Percentiles rank a stretch among this genome's conserved stretches.
phyloP scores from a whole-genome alignment of 2,797 vertebrate genomes.

The Hypotaenidia philippensis region DNA sequence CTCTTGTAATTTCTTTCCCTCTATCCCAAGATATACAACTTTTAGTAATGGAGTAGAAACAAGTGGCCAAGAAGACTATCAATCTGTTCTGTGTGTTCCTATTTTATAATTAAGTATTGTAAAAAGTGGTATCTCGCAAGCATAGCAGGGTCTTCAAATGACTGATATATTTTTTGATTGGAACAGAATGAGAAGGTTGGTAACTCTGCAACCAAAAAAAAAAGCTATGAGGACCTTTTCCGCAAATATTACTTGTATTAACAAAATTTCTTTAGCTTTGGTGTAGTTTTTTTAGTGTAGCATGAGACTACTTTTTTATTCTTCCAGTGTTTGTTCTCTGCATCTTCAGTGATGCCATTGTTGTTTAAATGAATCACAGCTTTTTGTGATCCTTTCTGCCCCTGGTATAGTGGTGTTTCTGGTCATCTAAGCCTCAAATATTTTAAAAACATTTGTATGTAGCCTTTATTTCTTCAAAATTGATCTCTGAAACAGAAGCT shows the following conservation, averaged over 20 bases:
- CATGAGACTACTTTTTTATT: neutral
- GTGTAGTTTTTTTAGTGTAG: neutral
- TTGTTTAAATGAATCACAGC: neutral
- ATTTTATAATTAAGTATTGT: neutral
- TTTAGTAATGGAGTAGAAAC: neutral
- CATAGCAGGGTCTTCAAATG: neutral
- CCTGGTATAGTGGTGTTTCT: neutral
- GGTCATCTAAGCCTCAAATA: neutral
- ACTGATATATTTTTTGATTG: neutral
- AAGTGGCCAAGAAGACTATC: neutral
- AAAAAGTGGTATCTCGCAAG: neutral
- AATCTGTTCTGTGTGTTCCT: neutral
- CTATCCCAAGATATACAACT: too few relatives aligned
- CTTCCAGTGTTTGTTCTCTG: neutral
- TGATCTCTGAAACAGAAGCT: neutral
- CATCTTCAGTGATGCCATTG: neutral
- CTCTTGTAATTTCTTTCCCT: neutral
- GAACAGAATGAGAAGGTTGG: neutral
- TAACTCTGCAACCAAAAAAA: neutral
- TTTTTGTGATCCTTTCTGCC: neutral
- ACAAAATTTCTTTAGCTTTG: neutral
- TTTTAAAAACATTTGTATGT: neutral
- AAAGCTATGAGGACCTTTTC: neutral
- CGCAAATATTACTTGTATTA: neutral
- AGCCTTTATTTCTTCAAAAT: neutral